These are phyloP conservation scores for Phyllotreta striolata DNA, from an alignment of 2,888 invertebrate genomes.

Conservation along the genomic window DNA sequence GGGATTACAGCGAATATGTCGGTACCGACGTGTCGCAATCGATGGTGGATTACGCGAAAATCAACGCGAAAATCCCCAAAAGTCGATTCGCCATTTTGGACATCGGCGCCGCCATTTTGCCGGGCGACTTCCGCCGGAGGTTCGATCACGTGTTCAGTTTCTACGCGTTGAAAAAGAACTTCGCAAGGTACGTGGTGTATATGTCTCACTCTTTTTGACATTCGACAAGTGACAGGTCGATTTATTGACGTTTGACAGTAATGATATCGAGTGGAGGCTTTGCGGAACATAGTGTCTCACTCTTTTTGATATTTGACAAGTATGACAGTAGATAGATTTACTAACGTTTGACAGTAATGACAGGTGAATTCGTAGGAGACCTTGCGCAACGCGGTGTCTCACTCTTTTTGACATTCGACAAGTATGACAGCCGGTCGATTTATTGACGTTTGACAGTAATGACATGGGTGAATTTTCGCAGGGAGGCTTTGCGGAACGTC, in stretches of 20 bases:
- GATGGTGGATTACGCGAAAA: slow-evolving; percentile 73
- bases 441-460: not conserved
- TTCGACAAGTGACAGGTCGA: not conserved
- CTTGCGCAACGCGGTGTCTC: too few relatives aligned
- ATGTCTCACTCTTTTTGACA: not conserved
- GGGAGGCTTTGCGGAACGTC: slow-evolving; percentile 18
- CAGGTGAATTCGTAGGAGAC: too few relatives aligned
- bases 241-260: too few relatives aligned
- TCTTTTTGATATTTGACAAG: not conserved
- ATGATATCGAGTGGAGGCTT: too few relatives aligned
- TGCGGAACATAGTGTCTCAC: too few relatives aligned
- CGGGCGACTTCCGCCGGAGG: slow-evolving; percentile 58
- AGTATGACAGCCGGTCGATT: not conserved
- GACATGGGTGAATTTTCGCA: not conserved
- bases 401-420: not conserved
- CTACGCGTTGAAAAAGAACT: slow-evolving; percentile 66
- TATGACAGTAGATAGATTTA: not conserved
- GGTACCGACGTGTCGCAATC: slow-evolving; percentile 75
- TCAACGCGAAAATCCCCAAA: slow-evolving; percentile 61
- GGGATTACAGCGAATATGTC: slow-evolving; percentile 62
- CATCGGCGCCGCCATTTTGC: slow-evolving; percentile 63
- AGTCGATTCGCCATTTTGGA: slow-evolving; percentile 64
- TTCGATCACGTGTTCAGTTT: slow-evolving; percentile 75
- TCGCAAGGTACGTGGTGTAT: slow-evolving; percentile 1
- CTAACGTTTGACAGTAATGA: too few relatives aligned